Percentiles rank a stretch among this genome's conserved stretches.
phyloP scores from a whole-genome alignment of 2,888 invertebrate genomes.

The Alentia gelatinosa region DNA sequence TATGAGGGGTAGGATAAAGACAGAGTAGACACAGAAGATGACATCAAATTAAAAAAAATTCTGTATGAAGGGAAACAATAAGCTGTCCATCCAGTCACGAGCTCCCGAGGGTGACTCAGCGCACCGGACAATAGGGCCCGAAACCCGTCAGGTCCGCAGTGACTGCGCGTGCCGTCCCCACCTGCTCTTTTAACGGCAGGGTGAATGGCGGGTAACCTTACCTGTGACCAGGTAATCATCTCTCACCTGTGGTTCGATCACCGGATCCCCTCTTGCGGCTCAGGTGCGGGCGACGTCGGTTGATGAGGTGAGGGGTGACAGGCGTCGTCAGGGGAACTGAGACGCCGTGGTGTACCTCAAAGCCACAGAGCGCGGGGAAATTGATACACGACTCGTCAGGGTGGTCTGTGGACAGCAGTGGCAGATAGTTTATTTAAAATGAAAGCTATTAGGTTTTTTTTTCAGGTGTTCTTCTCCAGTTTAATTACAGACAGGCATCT shows the following conservation, averaged over 20 bases:
- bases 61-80: neutral
- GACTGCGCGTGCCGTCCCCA: no score
- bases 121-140: neutral
- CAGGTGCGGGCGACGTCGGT: neutral
- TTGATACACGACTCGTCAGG: neutral
- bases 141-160: neutral
- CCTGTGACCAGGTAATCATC: slow-evolving; percentile 26
- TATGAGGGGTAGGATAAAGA: no score
- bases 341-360: neutral
- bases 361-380: neutral
- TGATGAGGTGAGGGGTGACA: slow-evolving; percentile 22
- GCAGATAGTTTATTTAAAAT: neutral
- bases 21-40: no score
- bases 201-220: slow-evolving; percentile 4
- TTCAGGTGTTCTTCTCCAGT: no score
- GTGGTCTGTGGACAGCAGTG: neutral
- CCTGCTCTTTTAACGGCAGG: neutral
- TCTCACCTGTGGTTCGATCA: neutral
- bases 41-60: neutral
- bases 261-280: neutral
- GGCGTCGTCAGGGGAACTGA: neutral
- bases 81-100: neutral
- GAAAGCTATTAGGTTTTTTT: neutral
- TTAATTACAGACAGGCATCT: no score
- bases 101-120: neutral